These are phyloP conservation scores for Artemisiospiza belli DNA, from an alignment of 2,113 vertebrate species.

Conservation along the genomic window DNA sequence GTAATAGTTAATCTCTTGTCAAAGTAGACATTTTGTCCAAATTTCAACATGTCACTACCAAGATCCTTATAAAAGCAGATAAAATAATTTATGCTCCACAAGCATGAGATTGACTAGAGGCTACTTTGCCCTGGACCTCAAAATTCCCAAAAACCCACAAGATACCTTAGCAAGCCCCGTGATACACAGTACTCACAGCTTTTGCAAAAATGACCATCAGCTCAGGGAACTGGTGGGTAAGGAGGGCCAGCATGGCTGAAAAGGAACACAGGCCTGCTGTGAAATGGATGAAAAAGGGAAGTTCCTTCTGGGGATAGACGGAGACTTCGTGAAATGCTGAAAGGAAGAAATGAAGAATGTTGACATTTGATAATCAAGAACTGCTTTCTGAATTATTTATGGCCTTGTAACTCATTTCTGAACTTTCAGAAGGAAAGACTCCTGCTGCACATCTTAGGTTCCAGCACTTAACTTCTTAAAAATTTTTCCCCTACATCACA, in stretches of 20 bases:
- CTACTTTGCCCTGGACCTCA: background rate
- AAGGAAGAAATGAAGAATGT: constrained; percentile 6
- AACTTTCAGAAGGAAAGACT: background rate
- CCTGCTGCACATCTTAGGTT: background rate
- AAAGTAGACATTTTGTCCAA: background rate
- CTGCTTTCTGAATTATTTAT: background rate
- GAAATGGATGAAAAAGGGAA: constrained; percentile 99
- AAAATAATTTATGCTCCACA: background rate
- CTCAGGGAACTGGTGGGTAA: constrained; percentile 98
- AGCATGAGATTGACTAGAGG: background rate
- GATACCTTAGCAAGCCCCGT: constrained; percentile 22
- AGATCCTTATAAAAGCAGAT: background rate
- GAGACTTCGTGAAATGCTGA: constrained; percentile 97
- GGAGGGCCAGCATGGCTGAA: constrained; percentile 96
- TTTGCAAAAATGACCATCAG: constrained; percentile 97
- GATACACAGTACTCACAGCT: constrained; percentile 81
- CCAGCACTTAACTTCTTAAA: background rate
- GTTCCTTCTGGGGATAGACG: constrained; percentile 98
- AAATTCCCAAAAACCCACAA: background rate
- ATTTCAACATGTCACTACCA: background rate
- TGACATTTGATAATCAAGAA: background rate
- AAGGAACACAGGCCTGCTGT: constrained; percentile 98
- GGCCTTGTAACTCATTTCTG: background rate
- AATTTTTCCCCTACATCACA: background rate
- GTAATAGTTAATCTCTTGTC: background rate